phyloP scores from a whole-genome alignment of 2,113 vertebrate genomes.

The Ptilorrhoa leucosticta region DNA sequence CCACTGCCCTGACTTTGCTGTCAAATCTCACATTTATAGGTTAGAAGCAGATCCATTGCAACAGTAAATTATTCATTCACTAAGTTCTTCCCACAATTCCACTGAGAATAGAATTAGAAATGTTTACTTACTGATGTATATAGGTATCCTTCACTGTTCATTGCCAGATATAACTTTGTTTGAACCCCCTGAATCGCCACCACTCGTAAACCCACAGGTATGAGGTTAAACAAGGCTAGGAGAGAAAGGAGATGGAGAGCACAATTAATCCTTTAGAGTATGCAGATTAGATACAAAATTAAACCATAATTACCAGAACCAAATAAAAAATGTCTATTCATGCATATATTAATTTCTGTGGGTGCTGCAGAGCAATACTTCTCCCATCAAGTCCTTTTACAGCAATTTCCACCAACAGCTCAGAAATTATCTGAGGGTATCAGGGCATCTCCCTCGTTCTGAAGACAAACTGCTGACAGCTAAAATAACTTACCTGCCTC shows the following conservation, averaged over 20 bases:
- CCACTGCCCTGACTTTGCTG: neutral
- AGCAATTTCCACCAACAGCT: neutral
- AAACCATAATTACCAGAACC: neutral
- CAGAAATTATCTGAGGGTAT: neutral
- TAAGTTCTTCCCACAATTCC: neutral
- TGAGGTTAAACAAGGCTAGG: constrained; percentile 97
- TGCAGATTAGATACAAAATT: neutral
- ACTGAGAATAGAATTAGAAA: neutral
- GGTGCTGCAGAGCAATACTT: neutral
- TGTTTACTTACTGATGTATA: constrained; percentile 93
- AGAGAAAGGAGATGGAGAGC: constrained; percentile 40
- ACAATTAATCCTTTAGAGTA: constrained; percentile 1
- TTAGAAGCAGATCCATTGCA: neutral
- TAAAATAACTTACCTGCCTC: neutral
- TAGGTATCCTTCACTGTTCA: constrained; percentile 97
- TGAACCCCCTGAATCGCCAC: constrained; percentile 99
- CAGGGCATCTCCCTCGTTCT: rapidly evolving
- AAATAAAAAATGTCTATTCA: neutral
- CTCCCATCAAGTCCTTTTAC: rapidly evolving
- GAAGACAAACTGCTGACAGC: neutral
- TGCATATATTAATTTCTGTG: neutral
- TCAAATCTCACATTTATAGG: neutral
- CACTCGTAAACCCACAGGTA: constrained; percentile 97
- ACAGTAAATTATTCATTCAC: neutral
- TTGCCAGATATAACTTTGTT: constrained; percentile 96